Conservation (phyloP, 2,797 vertebrate genomes). For the Falco rusticolus region DNA sequence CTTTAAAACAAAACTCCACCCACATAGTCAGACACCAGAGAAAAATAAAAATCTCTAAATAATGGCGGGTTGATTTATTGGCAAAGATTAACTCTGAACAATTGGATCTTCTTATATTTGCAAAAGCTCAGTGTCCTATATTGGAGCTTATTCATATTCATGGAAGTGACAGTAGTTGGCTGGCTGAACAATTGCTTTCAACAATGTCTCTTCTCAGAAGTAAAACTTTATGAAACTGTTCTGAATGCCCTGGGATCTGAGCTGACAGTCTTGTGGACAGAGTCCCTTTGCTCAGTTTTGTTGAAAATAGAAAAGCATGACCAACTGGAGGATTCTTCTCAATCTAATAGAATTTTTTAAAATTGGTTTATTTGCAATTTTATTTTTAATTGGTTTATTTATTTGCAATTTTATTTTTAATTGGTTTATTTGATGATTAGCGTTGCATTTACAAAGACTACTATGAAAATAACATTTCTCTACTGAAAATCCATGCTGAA, state of each 20-base stretch:
- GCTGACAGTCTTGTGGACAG: not conserved
- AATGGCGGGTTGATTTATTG: not conserved
- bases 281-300: not conserved
- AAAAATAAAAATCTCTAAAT: slow-evolving; percentile 22
- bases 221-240: slow-evolving; percentile 38
- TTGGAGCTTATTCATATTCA: slow-evolving; percentile 60
- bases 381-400: not conserved
- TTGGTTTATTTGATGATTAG: not conserved
- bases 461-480: not conserved
- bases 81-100: slow-evolving; percentile 13
- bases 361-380: too few relatives aligned
- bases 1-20: not conserved
- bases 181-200: slow-evolving; percentile 47
- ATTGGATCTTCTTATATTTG: slow-evolving; percentile 22
- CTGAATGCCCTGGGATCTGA: not conserved
- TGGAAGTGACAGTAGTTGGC: slow-evolving; percentile 45
- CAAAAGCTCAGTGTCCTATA: slow-evolving; percentile 45
- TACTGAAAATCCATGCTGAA: not conserved
- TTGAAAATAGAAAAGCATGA: not conserved
- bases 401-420: too few relatives aligned
- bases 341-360: not conserved
- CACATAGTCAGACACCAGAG: not conserved
- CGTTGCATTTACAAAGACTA: not conserved
- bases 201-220: slow-evolving; percentile 17
- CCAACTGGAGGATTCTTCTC: not conserved